Conservation (phyloP, 30 jellyfish, hydroid and myxozoan genomes). For the Aurelia coerulea region DNA sequence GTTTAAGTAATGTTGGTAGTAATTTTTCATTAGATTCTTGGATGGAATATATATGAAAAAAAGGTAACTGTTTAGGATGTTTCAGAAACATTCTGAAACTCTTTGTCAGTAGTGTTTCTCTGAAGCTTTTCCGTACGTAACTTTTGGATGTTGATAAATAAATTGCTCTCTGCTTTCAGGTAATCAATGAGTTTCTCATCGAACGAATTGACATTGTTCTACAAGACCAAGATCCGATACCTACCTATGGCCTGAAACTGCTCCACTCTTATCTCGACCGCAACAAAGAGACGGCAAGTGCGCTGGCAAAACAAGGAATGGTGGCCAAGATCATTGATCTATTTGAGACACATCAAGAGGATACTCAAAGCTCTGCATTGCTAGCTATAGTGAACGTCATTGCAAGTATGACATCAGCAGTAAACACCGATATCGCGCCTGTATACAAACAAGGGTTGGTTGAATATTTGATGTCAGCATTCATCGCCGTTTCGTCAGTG, state of each 20-base stretch:
- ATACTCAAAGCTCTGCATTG: conserved; percentile 58
- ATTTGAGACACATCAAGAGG: conserved; percentile 65
- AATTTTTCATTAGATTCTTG: too few species aligned
- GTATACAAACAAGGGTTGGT: conserved; percentile 73
- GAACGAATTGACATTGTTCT: conserved; percentile 58
- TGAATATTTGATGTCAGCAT: conserved; percentile 79
- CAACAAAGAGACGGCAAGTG: conserved; percentile 12
- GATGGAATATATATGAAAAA: too few species aligned
- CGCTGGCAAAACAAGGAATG: conserved; percentile 51
- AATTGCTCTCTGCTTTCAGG: conserved; percentile 1
- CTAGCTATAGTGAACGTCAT: conserved; percentile 73
- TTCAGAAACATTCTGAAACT: too few species aligned
- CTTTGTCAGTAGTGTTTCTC: too few species aligned
- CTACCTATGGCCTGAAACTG: conserved; percentile 79
- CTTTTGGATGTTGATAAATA: too few species aligned
- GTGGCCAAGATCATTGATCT: conserved; percentile 46
- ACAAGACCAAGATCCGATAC: conserved; percentile 93
- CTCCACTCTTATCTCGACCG: conserved; percentile 72
- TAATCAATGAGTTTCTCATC: conserved; percentile 46
- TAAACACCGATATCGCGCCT: conserved; percentile 27
- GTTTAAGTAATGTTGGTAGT: too few species aligned
- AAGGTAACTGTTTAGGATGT: too few species aligned
- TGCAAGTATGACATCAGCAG: conserved; percentile 59
- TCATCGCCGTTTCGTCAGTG: conserved; percentile 77
- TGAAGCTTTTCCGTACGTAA: too few species aligned